Base-by-base conservation (phyloP, 2,797 vertebrate species). In the Sebastes goodei region DNA sequence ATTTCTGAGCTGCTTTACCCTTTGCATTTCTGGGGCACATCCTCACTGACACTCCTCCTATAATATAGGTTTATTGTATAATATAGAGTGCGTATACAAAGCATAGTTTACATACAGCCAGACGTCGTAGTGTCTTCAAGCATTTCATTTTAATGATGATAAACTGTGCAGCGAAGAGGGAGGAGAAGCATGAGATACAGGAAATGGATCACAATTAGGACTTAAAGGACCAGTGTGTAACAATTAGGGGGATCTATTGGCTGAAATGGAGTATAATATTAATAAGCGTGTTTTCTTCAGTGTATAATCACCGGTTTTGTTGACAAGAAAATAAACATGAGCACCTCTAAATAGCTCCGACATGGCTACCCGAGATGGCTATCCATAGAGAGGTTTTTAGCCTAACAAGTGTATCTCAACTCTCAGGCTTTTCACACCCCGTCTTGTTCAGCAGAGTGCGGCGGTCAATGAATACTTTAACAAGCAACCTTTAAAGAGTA, bases 1-100 rank as follows among this genome's bases (percentile, higher is more conserved):
- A 84, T 91, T 92, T 90, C 84, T 87, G 81, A 86, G 86, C 80
- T 27, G 81, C 84, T 89, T 77, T 87, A 85, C 71, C 84, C 74
- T 83, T 73, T 32, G 53, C 59, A 33, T 89, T 91, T 90, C 77
- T 88, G 65, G 78, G 82, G 69, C 91, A 89, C 74, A 67, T 81
- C 79, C 63, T 76, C 57, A 5, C 79, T 74, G 78, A 82, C 78
- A 81, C n/a, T 62, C 64, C 12, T 53, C 33, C 52, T 69, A 46
- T 46, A 67, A 80, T 86, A 38, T 76, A 82, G 78, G 75, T 68
- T 90, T 84, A 86, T 84, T 88, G 75, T 85, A 78, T 88, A 72
- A 82, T 89, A 55, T 64, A 17, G n/a, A 57, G 49, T 17, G 64
- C 69, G 61, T 70, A 52, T 84, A 73, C 33, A 53, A 63, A 81